These are phyloP conservation scores for Phrynocephalus forsythii DNA, from an alignment of 2,797 vertebrate species.

Conservation along the genomic window DNA sequence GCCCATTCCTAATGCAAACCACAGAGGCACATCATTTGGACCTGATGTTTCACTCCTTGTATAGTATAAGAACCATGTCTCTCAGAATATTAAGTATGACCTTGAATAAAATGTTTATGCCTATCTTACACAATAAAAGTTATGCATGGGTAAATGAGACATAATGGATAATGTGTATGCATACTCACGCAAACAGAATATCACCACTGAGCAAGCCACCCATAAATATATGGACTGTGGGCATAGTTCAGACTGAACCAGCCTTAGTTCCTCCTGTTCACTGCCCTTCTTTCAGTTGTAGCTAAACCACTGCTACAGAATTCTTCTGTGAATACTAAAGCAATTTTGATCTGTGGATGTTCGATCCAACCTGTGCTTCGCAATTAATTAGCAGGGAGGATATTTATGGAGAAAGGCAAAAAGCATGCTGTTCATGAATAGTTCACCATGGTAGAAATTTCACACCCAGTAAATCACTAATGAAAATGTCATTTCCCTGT, in stretches of 20 bases:
- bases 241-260: not conserved
- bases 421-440: constrained; percentile 75
- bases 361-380: constrained; percentile 61
- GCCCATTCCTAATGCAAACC: not conserved
- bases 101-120: constrained; percentile 36
- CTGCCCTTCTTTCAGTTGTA: constrained; percentile 42
- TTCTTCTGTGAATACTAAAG: constrained; percentile 55
- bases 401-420: constrained; percentile 71
- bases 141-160: not conserved
- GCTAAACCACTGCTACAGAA: constrained; percentile 61
- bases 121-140: not conserved
- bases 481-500: constrained; percentile 83
- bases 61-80: not conserved
- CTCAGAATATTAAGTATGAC: not conserved
- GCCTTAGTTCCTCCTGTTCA: constrained; percentile 4
- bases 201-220: not conserved
- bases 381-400: constrained; percentile 71
- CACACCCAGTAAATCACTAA: constrained; percentile 82
- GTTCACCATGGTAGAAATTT: constrained; percentile 76
- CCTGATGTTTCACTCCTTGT: not conserved
- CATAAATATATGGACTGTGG: not conserved
- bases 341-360: constrained; percentile 64
- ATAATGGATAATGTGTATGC: not conserved
- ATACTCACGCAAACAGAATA: no score
- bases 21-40: not conserved